phyloP scores from a whole-genome alignment of 2,797 vertebrate genomes.

The Lutjanus argentimaculatus region DNA sequence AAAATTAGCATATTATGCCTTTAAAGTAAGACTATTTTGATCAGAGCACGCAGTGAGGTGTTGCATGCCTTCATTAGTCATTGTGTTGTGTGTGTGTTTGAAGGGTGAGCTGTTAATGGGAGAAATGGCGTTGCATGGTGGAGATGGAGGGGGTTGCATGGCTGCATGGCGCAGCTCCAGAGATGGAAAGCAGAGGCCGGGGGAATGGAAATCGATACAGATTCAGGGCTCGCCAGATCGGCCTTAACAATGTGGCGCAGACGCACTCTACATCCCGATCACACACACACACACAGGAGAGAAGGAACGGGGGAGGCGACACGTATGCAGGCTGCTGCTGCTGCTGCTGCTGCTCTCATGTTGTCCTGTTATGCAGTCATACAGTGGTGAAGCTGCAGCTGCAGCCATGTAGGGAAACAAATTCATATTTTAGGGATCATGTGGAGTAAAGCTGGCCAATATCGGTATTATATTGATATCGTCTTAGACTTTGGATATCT shows the following conservation, averaged over 20 bases:
- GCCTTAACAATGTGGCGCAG: constrained; percentile 84
- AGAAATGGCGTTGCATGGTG: constrained; percentile 77
- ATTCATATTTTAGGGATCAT: not conserved
- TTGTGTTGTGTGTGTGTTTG: constrained; percentile 63
- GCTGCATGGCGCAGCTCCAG: constrained; percentile 81
- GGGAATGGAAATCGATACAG: constrained; percentile 88
- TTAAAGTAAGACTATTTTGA: constrained; percentile 33
- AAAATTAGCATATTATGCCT: no score
- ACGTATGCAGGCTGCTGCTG: constrained; percentile 33
- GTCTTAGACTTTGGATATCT: no score
- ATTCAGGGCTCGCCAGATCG: constrained; percentile 87
- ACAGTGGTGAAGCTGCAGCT: not conserved
- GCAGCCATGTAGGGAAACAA: not conserved
- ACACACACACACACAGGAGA: constrained; percentile 71
- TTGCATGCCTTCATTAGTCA: constrained; percentile 57
- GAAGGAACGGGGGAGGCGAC: constrained; percentile 57
- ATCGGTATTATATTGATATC: no score
- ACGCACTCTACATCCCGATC: constrained; percentile 81
- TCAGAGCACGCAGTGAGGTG: constrained; percentile 20
- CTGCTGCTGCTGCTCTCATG: constrained; percentile 23
- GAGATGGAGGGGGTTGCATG: constrained; percentile 64
- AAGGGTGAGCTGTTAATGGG: constrained; percentile 80
- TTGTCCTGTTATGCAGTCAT: constrained; percentile 1
- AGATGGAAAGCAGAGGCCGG: constrained; percentile 83
- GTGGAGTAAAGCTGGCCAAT: not conserved